Evolutionary conservation across 1,140 invertebrate species (phyloP).

Genomic region (Lasioglossum albipes): DNA sequence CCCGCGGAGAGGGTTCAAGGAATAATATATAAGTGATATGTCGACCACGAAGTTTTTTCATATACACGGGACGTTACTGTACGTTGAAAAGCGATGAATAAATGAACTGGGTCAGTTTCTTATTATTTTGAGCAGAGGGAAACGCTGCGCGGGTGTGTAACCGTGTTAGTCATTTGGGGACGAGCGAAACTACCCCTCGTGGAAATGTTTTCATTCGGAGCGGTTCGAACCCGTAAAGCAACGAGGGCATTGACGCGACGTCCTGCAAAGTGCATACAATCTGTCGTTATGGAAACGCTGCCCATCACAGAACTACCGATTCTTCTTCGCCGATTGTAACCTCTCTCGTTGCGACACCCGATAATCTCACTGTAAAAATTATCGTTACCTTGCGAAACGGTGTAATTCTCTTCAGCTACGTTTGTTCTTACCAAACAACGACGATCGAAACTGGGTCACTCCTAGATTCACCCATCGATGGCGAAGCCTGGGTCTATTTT

Average conservation of each 20-base stretch:
- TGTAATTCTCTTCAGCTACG: no score
- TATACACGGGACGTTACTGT: no score
- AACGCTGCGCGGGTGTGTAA: not conserved
- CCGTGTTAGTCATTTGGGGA: not conserved
- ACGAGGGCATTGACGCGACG: conserved; percentile 36
- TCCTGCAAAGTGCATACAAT: conserved; percentile 16
- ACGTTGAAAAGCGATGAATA: no score
- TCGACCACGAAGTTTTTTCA: no score
- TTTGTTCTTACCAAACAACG: no score
- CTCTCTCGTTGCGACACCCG: not conserved
- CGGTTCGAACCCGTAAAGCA: not conserved
- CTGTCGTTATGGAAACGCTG: conserved; percentile 34
- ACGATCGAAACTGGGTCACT: no score
- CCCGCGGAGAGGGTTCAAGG: no score
- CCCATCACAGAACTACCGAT: conserved; percentile 17
- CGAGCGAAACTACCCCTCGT: not conserved
- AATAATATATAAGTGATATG: no score
- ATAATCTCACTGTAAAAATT: no score
- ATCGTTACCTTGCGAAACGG: no score
- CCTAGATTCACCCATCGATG: no score
- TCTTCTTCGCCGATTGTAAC: not conserved
- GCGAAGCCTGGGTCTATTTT: no score
- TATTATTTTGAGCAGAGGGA: not conserved
- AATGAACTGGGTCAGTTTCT: not conserved
- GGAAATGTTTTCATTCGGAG: conserved; percentile 3